Evolutionary conservation across 2,888 invertebrate genomes (phyloP).

Genomic region (Thelaira solivaga): DNA sequence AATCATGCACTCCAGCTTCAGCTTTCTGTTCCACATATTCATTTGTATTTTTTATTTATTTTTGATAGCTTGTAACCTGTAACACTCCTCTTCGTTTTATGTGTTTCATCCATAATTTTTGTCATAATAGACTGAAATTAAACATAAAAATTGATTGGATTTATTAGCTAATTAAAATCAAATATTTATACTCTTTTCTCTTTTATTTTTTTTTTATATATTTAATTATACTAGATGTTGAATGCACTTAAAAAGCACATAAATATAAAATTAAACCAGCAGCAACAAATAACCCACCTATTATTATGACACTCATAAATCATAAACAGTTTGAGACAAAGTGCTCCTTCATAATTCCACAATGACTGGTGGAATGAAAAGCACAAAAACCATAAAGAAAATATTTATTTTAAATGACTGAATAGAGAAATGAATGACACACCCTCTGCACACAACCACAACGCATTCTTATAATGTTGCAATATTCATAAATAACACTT

Average conservation of each 20-base stretch:
- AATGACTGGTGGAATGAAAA: slow-evolving; percentile 22
- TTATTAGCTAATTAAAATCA: slow-evolving; percentile 58
- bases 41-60: too few species aligned
- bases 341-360: slow-evolving; percentile 33
- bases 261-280: slow-evolving; percentile 44
- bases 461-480: slow-evolving; percentile 43
- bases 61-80: too few species aligned
- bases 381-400: background rate
- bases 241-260: slow-evolving; percentile 50
- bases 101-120: too few species aligned
- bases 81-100: too few species aligned
- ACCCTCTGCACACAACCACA: slow-evolving; percentile 31
- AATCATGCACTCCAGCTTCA: too few species aligned
- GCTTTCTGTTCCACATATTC: too few species aligned
- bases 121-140: slow-evolving; percentile 35
- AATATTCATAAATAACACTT: slow-evolving; percentile 53
- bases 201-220: background rate
- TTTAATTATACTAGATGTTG: slow-evolving; percentile 36
- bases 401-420: slow-evolving; percentile 29
- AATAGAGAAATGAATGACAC: slow-evolving; percentile 39
- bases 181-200: background rate
- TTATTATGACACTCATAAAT: slow-evolving; percentile 60
- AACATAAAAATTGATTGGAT: slow-evolving; percentile 53
- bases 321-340: slow-evolving; percentile 59
- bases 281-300: slow-evolving; percentile 48